These are phyloP conservation scores for Scaptomyza graminum DNA, from an alignment of 1,140 invertebrate species.

Conservation along the genomic window DNA sequence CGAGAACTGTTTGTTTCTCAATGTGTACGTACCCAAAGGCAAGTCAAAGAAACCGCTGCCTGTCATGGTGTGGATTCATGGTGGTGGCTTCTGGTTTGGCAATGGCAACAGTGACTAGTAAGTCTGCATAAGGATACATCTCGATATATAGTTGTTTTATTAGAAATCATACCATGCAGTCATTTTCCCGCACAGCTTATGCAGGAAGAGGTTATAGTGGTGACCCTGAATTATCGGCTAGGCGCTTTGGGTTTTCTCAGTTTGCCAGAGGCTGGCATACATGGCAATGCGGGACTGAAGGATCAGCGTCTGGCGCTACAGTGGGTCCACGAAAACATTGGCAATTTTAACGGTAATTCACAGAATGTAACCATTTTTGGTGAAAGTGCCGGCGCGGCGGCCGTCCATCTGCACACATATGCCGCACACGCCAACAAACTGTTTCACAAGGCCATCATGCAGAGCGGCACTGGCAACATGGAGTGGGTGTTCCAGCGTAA, in stretches of 20 bases:
- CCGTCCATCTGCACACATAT: conserved; percentile 76
- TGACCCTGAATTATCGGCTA: conserved; percentile 87
- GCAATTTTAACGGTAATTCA: conserved; percentile 86
- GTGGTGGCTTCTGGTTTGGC: conserved; percentile 84
- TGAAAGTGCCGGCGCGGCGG: conserved; percentile 84
- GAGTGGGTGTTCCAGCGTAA: conserved; percentile 70
- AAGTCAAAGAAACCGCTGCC: conserved; percentile 67
- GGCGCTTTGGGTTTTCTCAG: conserved; percentile 86
- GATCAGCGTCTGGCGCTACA: conserved; percentile 85
- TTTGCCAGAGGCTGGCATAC: conserved; percentile 84
- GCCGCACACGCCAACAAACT: conserved; percentile 69
- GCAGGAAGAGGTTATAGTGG: conserved; percentile 86
- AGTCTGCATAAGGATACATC: conserved; percentile 2
- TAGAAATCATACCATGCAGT: conserved; percentile 54
- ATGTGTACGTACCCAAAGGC: conserved; percentile 78
- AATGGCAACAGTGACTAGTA: conserved; percentile 83
- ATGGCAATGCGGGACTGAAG: conserved; percentile 87
- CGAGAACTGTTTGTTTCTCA: conserved; percentile 79
- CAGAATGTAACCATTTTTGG: conserved; percentile 85
- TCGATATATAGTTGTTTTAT: neutral
- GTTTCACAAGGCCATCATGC: conserved; percentile 84
- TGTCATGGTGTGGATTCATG: conserved; percentile 85
- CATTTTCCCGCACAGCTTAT: conserved; percentile 86
- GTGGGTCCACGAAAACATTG: conserved; percentile 87
- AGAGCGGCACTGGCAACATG: conserved; percentile 82